A percentile compares a stretch with the other conserved stretches of the same genome.
phyloP scores from a whole-genome alignment of 1,140 invertebrate species.

The Eriosoma lanigerum region DNA sequence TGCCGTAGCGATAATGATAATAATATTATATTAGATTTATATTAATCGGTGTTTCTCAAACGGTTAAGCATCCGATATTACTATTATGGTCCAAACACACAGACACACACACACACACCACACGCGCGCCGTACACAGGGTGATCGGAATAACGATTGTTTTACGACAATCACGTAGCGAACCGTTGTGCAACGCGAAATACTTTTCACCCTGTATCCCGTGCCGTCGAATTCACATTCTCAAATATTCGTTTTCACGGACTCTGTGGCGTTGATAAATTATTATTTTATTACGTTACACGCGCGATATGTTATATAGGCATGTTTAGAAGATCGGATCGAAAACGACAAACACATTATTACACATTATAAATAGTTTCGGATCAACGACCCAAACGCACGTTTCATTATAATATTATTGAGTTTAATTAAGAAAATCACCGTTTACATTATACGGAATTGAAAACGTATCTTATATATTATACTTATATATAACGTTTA shows the following conservation, averaged over 20 bases:
- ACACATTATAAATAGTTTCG: not conserved
- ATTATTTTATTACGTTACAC: too few relatives aligned
- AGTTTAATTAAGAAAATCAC: constrained; percentile 49
- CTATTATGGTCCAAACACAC: not conserved
- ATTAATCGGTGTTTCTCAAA: constrained; percentile 13
- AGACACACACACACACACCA: not conserved
- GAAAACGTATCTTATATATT: not conserved
- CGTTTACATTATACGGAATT: constrained; percentile 38
- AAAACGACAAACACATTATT: constrained; percentile 6
- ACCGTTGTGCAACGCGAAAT: too few relatives aligned
- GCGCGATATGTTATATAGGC: not conserved
- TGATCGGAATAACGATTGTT: too few relatives aligned
- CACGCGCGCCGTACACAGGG: not conserved
- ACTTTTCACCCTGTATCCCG: too few relatives aligned
- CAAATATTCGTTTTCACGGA: too few relatives aligned
- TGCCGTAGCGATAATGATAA: not conserved
- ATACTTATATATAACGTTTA: not conserved
- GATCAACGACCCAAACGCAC: constrained; percentile 43
- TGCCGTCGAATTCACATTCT: too few relatives aligned
- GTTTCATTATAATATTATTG: constrained; percentile 43
- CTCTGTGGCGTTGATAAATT: too few relatives aligned
- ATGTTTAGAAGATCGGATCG: constrained; percentile 4
- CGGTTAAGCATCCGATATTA: too few relatives aligned
- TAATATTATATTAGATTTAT: not conserved
- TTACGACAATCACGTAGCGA: too few relatives aligned